These are phyloP conservation scores for Temnopleurus reevesii DNA, from an alignment of 53 echinoderm and acorn worm species.

Conservation along the genomic window DNA sequence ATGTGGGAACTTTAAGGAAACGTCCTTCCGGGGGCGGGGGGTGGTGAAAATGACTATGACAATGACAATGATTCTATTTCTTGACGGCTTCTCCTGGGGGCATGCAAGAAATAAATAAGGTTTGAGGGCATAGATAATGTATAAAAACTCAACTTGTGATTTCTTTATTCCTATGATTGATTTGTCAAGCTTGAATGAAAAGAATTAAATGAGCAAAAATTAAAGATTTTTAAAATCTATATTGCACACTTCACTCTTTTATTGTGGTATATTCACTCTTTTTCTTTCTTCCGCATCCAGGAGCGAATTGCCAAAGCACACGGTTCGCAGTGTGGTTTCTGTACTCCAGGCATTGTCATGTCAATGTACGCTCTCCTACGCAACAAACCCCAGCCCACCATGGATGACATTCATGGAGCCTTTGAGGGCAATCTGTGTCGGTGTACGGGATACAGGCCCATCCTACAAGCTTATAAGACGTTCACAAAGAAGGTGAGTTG, in stretches of 20 bases:
- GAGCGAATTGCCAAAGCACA: conserved; percentile 69
- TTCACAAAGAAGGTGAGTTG: conserved; percentile 48
- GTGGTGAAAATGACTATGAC: too few species aligned
- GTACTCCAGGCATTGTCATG: conserved; percentile 73
- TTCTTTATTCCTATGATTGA: too few species aligned
- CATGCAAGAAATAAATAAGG: too few species aligned
- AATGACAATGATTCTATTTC: too few species aligned
- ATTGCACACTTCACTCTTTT: background rate
- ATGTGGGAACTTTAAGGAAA: too few species aligned
- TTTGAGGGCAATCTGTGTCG: conserved; percentile 67
- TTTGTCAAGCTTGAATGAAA: too few species aligned
- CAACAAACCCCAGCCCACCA: conserved; percentile 59
- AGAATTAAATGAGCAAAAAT: too few species aligned
- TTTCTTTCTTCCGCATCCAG: background rate
- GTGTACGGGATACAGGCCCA: conserved; percentile 71
- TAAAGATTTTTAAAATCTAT: too few species aligned
- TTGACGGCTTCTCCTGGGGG: too few species aligned
- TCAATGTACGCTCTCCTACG: conserved; percentile 71
- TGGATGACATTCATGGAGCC: conserved; percentile 52
- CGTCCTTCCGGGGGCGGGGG: too few species aligned
- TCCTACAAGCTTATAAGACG: conserved; percentile 59
- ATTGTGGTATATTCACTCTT: background rate
- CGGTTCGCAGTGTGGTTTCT: conserved; percentile 71
- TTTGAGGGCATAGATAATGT: too few species aligned
- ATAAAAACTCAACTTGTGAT: too few species aligned